These are phyloP conservation scores for Mythimna lalbum DNA, from an alignment of 2,888 invertebrate species.

Conservation along the genomic window DNA sequence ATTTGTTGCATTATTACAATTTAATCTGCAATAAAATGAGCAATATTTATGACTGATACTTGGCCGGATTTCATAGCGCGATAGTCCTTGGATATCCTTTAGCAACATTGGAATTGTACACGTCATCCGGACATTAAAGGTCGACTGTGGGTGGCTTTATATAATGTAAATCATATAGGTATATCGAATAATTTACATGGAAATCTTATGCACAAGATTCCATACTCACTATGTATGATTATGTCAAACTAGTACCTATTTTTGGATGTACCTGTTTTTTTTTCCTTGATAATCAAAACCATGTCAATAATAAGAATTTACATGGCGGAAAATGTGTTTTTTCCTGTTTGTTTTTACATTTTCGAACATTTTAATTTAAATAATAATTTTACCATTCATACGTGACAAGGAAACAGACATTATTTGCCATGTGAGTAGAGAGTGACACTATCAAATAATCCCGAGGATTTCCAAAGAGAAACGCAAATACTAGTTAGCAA, in stretches of 20 bases:
- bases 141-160: constrained; percentile 27
- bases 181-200: background rate
- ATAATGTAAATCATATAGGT: constrained; percentile 10
- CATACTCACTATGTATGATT: constrained; percentile 16
- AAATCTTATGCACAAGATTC: constrained; percentile 12
- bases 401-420: constrained; percentile 29
- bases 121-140: constrained; percentile 36
- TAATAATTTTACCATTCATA: constrained; percentile 6
- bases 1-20: background rate
- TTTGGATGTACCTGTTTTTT: background rate
- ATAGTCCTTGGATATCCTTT: constrained; percentile 38
- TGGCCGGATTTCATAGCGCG: background rate
- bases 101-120: constrained; percentile 23
- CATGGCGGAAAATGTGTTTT: background rate
- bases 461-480: constrained; percentile 65
- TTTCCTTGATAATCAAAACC: background rate
- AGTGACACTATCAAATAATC: constrained; percentile 54
- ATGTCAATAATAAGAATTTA: background rate
- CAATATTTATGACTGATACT: background rate
- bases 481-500: constrained; percentile 65
- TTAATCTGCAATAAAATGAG: background rate
- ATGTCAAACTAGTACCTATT: constrained; percentile 17
- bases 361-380: background rate
- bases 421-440: constrained; percentile 16
- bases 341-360: background rate